These are phyloP conservation scores for Drosophila birchii DNA, from an alignment of 2,888 invertebrate genomes.

Conservation along the genomic window DNA sequence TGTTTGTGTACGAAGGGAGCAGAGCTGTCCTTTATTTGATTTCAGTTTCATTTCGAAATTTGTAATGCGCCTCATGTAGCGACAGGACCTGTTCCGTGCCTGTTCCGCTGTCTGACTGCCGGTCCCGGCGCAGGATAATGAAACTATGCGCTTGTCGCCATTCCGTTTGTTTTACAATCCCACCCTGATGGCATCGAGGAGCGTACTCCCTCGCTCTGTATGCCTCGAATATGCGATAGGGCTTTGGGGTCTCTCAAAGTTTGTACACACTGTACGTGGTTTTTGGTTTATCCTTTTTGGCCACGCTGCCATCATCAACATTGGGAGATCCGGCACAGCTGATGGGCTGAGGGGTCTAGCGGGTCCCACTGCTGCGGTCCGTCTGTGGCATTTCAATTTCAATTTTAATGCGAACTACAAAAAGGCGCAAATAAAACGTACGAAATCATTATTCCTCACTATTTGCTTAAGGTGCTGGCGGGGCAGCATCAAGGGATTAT, in stretches of 20 bases:
- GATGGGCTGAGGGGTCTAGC: constrained; percentile 41
- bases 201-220: constrained; percentile 23
- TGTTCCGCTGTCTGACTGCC: constrained; percentile 51
- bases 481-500: constrained; percentile 16
- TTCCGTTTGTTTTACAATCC: constrained; percentile 67
- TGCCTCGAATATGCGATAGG: neutral
- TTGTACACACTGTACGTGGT: constrained; percentile 53
- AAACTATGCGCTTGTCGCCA: constrained; percentile 71
- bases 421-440: constrained; percentile 72
- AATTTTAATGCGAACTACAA: constrained; percentile 73
- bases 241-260: neutral
- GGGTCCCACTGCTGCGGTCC: constrained; percentile 43
- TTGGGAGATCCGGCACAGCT: constrained; percentile 45
- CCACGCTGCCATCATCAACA: constrained; percentile 56
- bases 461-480: constrained; percentile 43
- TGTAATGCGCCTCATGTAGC: constrained; percentile 75
- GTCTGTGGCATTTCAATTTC: constrained; percentile 78
- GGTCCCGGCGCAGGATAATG: constrained; percentile 64
- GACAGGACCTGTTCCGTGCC: constrained; percentile 55
- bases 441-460: constrained; percentile 53
- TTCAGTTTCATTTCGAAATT: constrained; percentile 78
- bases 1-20: constrained; percentile 34
- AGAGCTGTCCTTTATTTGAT: constrained; percentile 70
- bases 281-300: constrained; percentile 37
- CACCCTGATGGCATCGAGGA: neutral